Base-by-base conservation (phyloP, 2,113 vertebrate genomes). In the Pelodiscus sinensis region DNA sequence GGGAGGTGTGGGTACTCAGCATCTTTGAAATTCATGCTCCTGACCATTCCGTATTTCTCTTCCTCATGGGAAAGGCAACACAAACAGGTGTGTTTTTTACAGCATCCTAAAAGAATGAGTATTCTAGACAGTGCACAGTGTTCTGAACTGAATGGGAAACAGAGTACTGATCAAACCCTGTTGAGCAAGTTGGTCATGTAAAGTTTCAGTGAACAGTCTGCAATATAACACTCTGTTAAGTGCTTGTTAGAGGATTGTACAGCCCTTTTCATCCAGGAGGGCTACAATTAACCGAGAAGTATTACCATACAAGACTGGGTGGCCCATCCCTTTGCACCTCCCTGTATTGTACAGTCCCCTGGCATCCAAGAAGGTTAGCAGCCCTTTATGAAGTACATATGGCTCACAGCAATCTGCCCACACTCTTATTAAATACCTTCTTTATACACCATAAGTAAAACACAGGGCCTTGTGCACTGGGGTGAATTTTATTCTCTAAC, bases 401-500 rank as follows among this genome's bases (percentile, higher is more conserved):
- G 82, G 50, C 35, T 87, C 90, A 88, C 83, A 90, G 1, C 56
- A 29, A 65, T 86, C 60, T 31, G 68, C 50, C 60, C 3, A 0
- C 15, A 35, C 24, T 84, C 54, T 83, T 80, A 62, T 24, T 50
- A 68, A 84, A 78, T 1, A 3, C 38, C 78, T 31, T 56, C 19
- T 84, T 90, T 56, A n/a, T 0, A 0, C 4, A 44, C 21, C 19
- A 8, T 56, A 18, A 58, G 54, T 4, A 3, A 2, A 68, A 9
- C 0, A 0, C 25, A 35, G 85, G 10, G 58, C 58, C 11, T 60
- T 86, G 90, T 85, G 80, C 25, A 0, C 0, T 8, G 21, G 6
- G 38, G 44, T 22, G 65, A 84, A 56, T 62, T 57, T 79, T 4
- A 27, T 85, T 60, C 81, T 88, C 44, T 90, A 58, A 58, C 24